Base-by-base conservation (phyloP, 2,797 vertebrate species). In the Sternotherus odoratus region DNA sequence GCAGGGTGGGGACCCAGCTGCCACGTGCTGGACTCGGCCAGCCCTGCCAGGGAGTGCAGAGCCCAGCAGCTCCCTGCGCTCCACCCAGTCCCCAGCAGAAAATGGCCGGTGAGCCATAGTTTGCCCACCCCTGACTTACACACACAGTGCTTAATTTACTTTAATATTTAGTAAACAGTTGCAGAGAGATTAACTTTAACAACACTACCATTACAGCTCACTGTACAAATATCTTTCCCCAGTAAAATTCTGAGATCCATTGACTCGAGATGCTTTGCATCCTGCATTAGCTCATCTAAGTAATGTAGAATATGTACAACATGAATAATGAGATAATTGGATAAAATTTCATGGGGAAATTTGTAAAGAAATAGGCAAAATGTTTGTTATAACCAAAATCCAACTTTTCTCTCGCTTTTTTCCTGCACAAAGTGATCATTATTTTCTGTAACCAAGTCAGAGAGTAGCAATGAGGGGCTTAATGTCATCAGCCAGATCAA, bases 231-330 rank as follows among this genome's bases (percentile, higher is more conserved):
- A 0, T 33, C 48, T 33, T 77, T 77, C 57, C 72, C 83, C 57
- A 1, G 1, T n/a, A n/a, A 89, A 24, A 72, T 2, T 4, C 33
- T 94, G 90, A 89, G n/a, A 4, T 21, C 3, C 26, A 12, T n/a
- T 80, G 63, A 43, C 48, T 53, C 89, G 84, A 93, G 93, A 77
- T 48, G 43, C 86, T 56, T 75, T 82, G 89, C 82, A 72, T 77
- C 60, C 50, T 75, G n/a, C 24, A 79, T 79, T 30, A 49, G 6
- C 69, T 86, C 43, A 21, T 60, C 23, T 79, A 75, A 75, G 16
- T 46, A 16, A 57, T 36, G 8, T 24, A 57, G 21, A 54, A 5
- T 1, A 1, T 81, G 8, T 33, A 15, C 28, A 81, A 89, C 8
- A 4, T 48, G 36, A 26, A 80, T 87, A 79, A 46, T 39, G n/a